Base-by-base conservation (phyloP, 2,113 vertebrate genomes). In the Copsychus sechellarum region DNA sequence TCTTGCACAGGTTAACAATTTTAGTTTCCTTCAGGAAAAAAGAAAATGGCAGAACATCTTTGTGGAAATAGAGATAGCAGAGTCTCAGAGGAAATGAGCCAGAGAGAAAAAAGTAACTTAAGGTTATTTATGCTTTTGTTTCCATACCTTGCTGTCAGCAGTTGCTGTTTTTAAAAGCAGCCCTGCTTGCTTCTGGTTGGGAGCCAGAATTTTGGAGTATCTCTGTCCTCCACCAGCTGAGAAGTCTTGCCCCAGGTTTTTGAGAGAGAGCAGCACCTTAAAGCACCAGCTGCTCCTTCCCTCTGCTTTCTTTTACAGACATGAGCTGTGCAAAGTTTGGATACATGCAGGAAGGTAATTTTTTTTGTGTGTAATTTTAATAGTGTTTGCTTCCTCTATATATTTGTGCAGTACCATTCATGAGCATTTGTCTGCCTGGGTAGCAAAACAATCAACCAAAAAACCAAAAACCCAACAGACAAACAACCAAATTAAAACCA, bases 361-460 rank as follows among this genome's bases (percentile, higher is more conserved):
- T 74, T 72, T 77, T 78, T 79, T 77, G 7, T 40, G 13, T 45
- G 43, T 45, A 45, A 45, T 25, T 25, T 48, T 20, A 12, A 14
- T 29, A 40, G 8, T n/a, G 21, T 42, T 88, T 85, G 3, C 28
- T 61, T 92, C 14, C 25, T 25, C 6, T 23, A 12, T 5, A 5
- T 5, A 8, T 64, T 89, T 92, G 11, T 71, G 29, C 0, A 1
- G 12, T n/a, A 17, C 28, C 1, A 0, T 67, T 89, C 0, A 0
- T 74, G 28, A 86, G 4, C 2, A 2, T 58, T 34, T 65, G 2
- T 42, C 29, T 50, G 28, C 28, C 29, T 26, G 8, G 9, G 2
- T 69, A 42, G 38, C 6, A 28, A n/a, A 62, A 26, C 24, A 50
- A 40, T 7, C 9, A 47, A 23, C 5, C 28, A 58, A n/a, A n/a